Base-by-base conservation (phyloP, 2,113 vertebrate species). In the Myocastor coypus region DNA sequence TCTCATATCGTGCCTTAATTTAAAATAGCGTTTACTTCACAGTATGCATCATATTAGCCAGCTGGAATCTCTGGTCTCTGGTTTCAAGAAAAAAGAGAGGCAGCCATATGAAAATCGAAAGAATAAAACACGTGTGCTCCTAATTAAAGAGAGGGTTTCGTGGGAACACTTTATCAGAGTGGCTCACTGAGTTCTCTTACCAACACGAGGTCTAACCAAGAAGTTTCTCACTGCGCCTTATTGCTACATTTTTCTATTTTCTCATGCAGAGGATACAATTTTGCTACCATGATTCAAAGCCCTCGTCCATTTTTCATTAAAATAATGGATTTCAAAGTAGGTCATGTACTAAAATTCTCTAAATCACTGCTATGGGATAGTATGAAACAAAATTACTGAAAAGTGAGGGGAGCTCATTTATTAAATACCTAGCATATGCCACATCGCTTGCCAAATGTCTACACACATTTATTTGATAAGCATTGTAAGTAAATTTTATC, bases 61-160 rank as follows among this genome's bases (percentile, higher is more conserved):
- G 96, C 94, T 93, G 96, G 92, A 94, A 55, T 61, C 92, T 86
- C 68, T 66, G 46, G 66, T 75, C 52, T 66, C n/a, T 83, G 78
- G 88, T 87, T 78, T 57, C 16, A 93, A 91, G 50, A 59, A 69
- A 22, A 83, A 73, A 89, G 83, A 80, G 52, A 80, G 52, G 71
- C 34, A 80, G 73, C 30, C 50, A 55, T 55, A 24, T 63, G 66
- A 86, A 86, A 95, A 68, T 1, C 3, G 40, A 71, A 82, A 37
- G 83, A 87, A 77, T 42, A 52, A 91, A 75, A 93, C 30, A 34
- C 59, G 42, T 1, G 2, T 63, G 68, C 30, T 94, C 40, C 42
- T 89, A 55, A 80, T 71, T 90, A 40, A 37, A 75, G 46, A 81
- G 84, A 46, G 17, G 85, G 63, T 75, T 81, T 52, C 63, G 50